Percentiles rank a stretch among this genome's conserved stretches.
These are phyloP conservation scores for Apotomis turbidana DNA, from an alignment of 2,888 invertebrate species.

Conservation along the genomic window DNA sequence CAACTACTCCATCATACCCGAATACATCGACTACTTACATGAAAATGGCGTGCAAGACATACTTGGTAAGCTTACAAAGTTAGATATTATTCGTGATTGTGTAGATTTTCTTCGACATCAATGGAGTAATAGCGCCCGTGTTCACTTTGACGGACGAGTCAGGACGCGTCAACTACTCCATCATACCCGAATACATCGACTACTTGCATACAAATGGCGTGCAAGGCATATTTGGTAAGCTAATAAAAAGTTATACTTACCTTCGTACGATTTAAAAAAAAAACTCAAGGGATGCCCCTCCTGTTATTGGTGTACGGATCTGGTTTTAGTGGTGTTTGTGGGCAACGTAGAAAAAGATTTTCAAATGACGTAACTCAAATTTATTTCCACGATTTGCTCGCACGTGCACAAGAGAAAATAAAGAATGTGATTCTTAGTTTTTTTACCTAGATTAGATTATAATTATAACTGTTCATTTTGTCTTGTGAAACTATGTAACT, in stretches of 20 bases:
- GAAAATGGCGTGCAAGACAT: conserved; percentile 84
- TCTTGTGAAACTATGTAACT: too few species aligned
- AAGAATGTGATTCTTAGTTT: too few species aligned
- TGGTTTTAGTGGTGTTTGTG: too few species aligned
- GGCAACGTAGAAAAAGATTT: too few species aligned
- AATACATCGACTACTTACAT: conserved; percentile 85
- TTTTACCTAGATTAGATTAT: too few species aligned
- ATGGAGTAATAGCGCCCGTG: conserved; percentile 86
- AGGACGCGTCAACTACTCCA: conserved; percentile 67
- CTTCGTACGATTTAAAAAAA: not conserved
- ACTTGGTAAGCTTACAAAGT: conserved; percentile 75
- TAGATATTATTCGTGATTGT: conserved; percentile 30
- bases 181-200: conserved; percentile 85
- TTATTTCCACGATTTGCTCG: too few species aligned
- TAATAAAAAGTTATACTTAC: not conserved
- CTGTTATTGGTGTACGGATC: too few species aligned
- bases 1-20: conserved; percentile 76
- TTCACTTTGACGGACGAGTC: conserved; percentile 85
- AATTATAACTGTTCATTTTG: too few species aligned
- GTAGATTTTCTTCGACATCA: conserved; percentile 73
- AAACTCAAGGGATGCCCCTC: too few species aligned
- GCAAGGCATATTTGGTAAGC: conserved; percentile 85
- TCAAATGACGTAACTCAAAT: too few species aligned
- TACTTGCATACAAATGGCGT: conserved; percentile 83
- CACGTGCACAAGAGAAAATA: too few species aligned